Conservation (phyloP, 2,113 vertebrate genomes). For the Tachuris rubrigastra region DNA sequence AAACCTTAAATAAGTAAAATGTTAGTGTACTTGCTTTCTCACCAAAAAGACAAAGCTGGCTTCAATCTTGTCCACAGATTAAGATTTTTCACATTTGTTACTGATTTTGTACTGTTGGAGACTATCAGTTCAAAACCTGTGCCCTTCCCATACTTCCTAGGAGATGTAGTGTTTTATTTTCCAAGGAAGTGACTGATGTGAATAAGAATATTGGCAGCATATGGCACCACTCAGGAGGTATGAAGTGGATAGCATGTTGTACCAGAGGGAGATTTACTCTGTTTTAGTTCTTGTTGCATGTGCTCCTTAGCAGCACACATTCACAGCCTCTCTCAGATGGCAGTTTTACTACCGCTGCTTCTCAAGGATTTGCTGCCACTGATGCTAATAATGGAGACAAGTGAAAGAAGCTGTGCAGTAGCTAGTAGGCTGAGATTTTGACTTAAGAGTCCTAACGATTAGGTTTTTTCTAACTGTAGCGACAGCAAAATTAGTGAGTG, state of each 20-base stretch:
- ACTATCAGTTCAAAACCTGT: not conserved
- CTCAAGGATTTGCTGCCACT: not conserved
- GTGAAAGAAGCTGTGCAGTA: not conserved
- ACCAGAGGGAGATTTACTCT: not conserved
- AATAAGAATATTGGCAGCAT: not conserved
- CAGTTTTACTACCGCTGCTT: not conserved
- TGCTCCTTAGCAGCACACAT: rapidly evolving
- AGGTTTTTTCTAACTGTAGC: not conserved
- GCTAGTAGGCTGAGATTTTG: not conserved
- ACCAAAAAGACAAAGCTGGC: not conserved
- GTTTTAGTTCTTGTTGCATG: rapidly evolving
- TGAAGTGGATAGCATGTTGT: not conserved
- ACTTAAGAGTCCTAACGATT: not conserved
- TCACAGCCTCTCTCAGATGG: not conserved
- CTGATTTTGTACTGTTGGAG: not conserved
- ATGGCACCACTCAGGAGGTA: not conserved
- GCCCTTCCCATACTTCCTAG: not conserved
- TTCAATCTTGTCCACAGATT: not conserved
- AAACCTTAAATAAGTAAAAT: not conserved
- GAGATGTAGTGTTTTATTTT: not conserved
- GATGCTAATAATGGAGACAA: not conserved
- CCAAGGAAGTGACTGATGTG: not conserved
- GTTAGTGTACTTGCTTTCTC: rapidly evolving
- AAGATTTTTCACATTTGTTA: not conserved
- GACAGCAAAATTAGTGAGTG: not conserved